Percentiles rank a stretch among this genome's conserved stretches.
Conservation (phyloP, 92 coral and sea anemone genomes). For the Umimayanthus chanpuru region DNA sequence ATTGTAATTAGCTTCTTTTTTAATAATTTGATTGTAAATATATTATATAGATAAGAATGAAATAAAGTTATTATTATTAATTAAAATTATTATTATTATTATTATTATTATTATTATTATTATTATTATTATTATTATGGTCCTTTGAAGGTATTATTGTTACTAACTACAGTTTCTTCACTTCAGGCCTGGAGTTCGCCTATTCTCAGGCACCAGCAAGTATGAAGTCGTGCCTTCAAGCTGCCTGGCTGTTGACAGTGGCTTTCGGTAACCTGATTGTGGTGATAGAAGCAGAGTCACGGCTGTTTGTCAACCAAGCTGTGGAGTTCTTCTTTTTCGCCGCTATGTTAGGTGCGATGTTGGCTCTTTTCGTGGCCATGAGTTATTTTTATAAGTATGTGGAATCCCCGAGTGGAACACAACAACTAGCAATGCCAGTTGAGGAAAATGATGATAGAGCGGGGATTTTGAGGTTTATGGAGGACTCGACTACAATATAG, state of each 20-base stretch:
- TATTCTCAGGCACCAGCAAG: slow-evolving; percentile 83
- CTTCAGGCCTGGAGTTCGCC: slow-evolving; percentile 77
- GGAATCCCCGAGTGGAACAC: slow-evolving; percentile 13
- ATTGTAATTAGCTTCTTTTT: too few species aligned
- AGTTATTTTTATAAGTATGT: slow-evolving; percentile 65
- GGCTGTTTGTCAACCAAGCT: slow-evolving; percentile 57
- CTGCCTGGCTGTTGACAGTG: slow-evolving; percentile 83
- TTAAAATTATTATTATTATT: neutral
- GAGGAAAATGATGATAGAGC: slow-evolving; percentile 45
- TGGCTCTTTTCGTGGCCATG: slow-evolving; percentile 62
- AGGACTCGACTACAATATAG: slow-evolving; percentile 31
- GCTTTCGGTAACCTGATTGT: slow-evolving; percentile 85
- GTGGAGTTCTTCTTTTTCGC: slow-evolving; percentile 82
- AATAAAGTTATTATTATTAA: too few species aligned
- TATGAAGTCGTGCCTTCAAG: slow-evolving; percentile 90
- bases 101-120: neutral
- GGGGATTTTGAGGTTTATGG: slow-evolving; percentile 59
- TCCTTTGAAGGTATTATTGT: neutral
- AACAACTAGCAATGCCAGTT: slow-evolving; percentile 39
- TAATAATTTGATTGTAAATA: too few species aligned
- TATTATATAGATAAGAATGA: too few species aligned
- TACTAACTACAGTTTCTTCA: neutral
- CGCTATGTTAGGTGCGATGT: slow-evolving; percentile 71
- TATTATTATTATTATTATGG: neutral
- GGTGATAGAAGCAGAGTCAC: slow-evolving; percentile 84